A percentile compares a stretch with the other conserved stretches of the same genome.
These are phyloP conservation scores for Hippocampus kuda DNA, from an alignment of 2,797 vertebrate genomes.

Conservation along the genomic window DNA sequence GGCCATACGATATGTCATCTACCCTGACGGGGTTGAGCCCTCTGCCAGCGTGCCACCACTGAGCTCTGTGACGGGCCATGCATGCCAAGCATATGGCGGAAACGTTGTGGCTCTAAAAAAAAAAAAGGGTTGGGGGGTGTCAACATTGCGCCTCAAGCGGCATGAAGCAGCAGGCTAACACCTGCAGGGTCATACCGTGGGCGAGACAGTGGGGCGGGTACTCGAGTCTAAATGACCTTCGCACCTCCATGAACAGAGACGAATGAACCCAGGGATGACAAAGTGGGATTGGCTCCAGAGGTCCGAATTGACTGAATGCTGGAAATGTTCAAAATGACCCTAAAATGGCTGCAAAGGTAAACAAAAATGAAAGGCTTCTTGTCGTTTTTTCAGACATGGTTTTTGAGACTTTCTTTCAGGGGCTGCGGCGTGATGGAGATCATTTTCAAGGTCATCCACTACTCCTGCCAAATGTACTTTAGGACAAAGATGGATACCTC, in stretches of 20 bases:
- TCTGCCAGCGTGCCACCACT: constrained; percentile 36
- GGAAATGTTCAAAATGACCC: too few species aligned
- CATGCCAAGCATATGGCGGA: constrained; percentile 40
- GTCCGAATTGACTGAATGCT: too few species aligned
- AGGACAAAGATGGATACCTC: background rate
- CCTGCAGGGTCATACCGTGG: constrained; percentile 28
- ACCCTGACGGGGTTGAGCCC: constrained; percentile 46
- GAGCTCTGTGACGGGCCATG: constrained; percentile 40
- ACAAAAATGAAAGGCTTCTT: too few species aligned
- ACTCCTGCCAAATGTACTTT: background rate
- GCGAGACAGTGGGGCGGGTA: constrained; percentile 19
- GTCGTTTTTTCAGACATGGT: too few species aligned
- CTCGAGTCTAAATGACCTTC: constrained; percentile 53
- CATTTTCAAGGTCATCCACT: background rate
- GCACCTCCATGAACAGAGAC: constrained; percentile 33
- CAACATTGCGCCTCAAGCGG: constrained; percentile 27
- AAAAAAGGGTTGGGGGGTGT: constrained; percentile 5
- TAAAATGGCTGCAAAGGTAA: background rate
- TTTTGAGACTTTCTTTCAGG: background rate
- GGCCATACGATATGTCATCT: constrained; percentile 22
- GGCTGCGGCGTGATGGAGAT: background rate
- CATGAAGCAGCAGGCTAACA: constrained; percentile 18
- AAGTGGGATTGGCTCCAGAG: too few species aligned
- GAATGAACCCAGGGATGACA: too few species aligned
- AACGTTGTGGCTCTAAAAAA: constrained; percentile 14